Evolutionary conservation across 2,888 invertebrate genomes (phyloP), one percentile per base, ranked within the genome.

Genomic region (Vandiemenella viatica): DNA sequence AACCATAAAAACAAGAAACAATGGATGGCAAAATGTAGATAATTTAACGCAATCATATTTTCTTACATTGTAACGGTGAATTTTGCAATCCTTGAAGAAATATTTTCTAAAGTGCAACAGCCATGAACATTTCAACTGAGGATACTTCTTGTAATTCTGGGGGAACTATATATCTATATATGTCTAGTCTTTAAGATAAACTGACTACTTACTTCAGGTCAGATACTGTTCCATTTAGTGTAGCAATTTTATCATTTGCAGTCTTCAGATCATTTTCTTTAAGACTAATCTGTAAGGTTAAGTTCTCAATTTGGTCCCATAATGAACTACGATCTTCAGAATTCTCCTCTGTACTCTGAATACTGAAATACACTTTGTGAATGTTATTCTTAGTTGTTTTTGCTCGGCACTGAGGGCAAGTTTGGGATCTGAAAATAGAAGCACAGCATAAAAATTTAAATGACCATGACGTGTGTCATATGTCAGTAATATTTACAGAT

Each of bases 361-460:
- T 61, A 51, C 79, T 83, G 0, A 83, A 80, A 58, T 74, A 85
- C 1, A 85, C 61, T 4, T 78, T 73, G 57, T 75, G 75, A 57
- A 83, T 76, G 51, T 71, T 74, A 45, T 69, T 71, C 7, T 73
- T 69, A 0, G 76, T 77, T 21, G 77, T 75, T 65, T 73, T 80
- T 57, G 75, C 69, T 13, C 86, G 73, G 60, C 86, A 86, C 67
- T 85, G 82, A 0, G 86, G 86, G 57, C 86, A 86, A 10, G 79
- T 74, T 61, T 77, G 76, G 0, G 83, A 82, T 59, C 85, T 80
- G 65, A 17, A 61, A 59, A 5, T 16, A 37, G 5, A n/a, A n/a
- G n/a, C n/a, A n/a, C n/a, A n/a, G n/a, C n/a, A n/a, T n/a, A n/a
- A n/a, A 1, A 10, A 43, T 18, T 43, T 44, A 23, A 16, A 15